Base-by-base conservation (phyloP, 2,888 invertebrate species). In the Macaria liturata region DNA sequence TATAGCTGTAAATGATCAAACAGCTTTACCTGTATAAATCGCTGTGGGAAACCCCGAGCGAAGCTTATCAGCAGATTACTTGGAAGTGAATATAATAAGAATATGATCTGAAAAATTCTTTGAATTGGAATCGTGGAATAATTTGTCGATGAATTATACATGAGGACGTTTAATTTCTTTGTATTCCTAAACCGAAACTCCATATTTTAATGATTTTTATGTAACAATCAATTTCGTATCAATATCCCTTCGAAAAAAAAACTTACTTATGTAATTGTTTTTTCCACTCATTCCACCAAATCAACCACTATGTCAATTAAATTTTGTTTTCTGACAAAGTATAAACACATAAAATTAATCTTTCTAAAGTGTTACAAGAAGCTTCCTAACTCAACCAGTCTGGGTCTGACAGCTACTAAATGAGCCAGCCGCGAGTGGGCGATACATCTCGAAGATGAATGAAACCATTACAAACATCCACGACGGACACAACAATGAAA, bases 351-450 rank as follows among this genome's bases (percentile, higher is more conserved):
- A 20, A 20, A 20, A 20, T 20, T 20, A 20, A 20, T 20, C 20
- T 20, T 20, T 20, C 34, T 37, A 37, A 37, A 37, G 34, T 37
- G 34, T 37, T 37, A 20, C 7, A 37, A 4, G 7, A 37, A 37
- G 34, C 7, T 7, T 4, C 5, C 34, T 49, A 46, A 46, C 31
- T 49, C 54, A 49, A 55, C 57, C 46, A 45, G 53, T 39, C 32
- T n/a, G 30, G 42, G 51, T 59, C 59, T 74, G 80, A 77, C 81
- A 78, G 73, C 71, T 75, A 64, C 69, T 75, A 78, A 78, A 77
- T 75, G 74, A 74, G 65, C 68, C 70, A 72, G 64, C 62, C 68
- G 54, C 44, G 69, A 72, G 81, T 83, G 80, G 81, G 81, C 72
- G 82, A 73, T 66, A 61, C 60, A 74, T 67, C 70, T 59, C 56